Conservation (phyloP, 2,113 vertebrate species). For the Gorsachius goisagi region DNA sequence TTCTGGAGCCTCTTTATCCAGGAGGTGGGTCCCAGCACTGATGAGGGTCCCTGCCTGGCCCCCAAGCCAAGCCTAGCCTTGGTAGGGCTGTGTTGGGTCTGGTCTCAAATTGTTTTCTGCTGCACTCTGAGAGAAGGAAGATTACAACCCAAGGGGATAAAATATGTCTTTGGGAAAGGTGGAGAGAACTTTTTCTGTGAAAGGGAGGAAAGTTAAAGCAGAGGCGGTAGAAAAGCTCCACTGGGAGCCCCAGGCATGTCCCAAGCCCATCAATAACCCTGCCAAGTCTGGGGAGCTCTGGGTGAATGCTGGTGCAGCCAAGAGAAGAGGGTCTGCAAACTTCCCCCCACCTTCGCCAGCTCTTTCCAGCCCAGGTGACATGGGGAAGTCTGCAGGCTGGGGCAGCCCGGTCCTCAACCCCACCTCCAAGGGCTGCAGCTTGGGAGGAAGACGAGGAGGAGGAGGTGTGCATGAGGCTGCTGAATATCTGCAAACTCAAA, state of each 20-base stretch:
- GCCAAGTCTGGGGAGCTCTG: not conserved
- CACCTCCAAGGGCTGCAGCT: not conserved
- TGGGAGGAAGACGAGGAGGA: not conserved
- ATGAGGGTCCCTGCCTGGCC: not conserved
- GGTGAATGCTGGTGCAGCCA: not conserved
- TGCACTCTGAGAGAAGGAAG: not conserved
- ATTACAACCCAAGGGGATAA: not conserved
- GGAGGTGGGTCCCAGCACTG: not conserved
- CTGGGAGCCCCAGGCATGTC: not conserved
- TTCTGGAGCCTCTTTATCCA: not conserved
- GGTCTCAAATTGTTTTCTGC: not conserved
- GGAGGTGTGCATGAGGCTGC: rapidly evolving
- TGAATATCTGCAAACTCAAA: not conserved
- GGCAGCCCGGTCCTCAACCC: not conserved
- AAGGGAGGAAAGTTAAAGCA: not conserved
- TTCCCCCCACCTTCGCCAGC: no score
- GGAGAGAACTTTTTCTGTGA: not conserved
- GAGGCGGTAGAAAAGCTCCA: rapidly evolving
- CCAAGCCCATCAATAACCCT: not conserved
- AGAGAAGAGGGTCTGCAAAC: not conserved
- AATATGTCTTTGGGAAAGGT: not conserved
- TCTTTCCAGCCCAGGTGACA: rapidly evolving
- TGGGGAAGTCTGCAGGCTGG: not conserved
- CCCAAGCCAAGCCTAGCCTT: not conserved
- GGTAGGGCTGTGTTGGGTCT: not conserved